Evolutionary conservation across 1,140 invertebrate species (phyloP).

Genomic region (Leptonema lineaticorne): DNA sequence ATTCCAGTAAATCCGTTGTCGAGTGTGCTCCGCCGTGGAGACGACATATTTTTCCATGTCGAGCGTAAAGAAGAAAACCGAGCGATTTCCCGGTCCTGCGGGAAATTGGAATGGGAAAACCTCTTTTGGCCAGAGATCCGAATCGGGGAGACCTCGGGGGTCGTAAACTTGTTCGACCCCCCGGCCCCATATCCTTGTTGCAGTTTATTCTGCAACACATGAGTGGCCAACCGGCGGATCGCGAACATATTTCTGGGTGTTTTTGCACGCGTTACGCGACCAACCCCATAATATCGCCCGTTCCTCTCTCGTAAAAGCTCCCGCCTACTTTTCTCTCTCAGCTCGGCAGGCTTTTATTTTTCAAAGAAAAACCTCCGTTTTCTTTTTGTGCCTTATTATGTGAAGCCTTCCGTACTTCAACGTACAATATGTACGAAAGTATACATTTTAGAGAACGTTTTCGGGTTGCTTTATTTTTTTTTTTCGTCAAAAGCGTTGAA

Average conservation of each 20-base stretch:
- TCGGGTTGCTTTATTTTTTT: too few species aligned
- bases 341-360: background rate
- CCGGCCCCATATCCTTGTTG: background rate
- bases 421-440: too few species aligned
- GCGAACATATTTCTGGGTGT: background rate
- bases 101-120: background rate
- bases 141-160: background rate
- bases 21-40: background rate
- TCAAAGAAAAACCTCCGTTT: background rate
- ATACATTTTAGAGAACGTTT: too few species aligned
- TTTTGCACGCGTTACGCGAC: background rate
- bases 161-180: background rate
- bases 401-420: too few species aligned
- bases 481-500: too few species aligned
- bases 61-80: background rate
- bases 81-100: background rate
- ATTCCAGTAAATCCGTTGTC: background rate
- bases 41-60: too few species aligned
- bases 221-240: conserved; percentile 13
- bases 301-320: too few species aligned
- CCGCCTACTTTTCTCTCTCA: background rate
- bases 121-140: background rate
- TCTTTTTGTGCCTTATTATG: too few species aligned
- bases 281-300: too few species aligned
- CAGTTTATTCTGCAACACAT: conserved; percentile 13